phyloP scores from a whole-genome alignment of 1,140 invertebrate genomes.

The Diprion similis region DNA sequence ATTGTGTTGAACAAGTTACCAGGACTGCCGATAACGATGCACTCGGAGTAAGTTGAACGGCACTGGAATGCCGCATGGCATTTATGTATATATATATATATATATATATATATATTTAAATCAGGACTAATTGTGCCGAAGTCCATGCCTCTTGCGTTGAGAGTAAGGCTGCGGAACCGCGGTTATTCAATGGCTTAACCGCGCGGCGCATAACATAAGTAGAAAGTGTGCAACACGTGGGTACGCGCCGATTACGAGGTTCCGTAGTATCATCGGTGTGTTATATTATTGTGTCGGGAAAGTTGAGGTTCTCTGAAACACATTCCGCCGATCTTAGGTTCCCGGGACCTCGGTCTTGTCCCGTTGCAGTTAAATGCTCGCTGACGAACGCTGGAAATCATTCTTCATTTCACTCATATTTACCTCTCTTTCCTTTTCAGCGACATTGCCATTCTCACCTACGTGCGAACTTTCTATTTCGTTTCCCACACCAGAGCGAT shows the following conservation, averaged over 20 bases:
- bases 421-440: background rate
- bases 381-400: too few species aligned
- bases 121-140: background rate
- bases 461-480: conserved; percentile 33
- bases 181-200: background rate
- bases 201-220: background rate
- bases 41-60: background rate
- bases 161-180: background rate
- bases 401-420: too few species aligned
- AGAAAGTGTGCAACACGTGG: conserved; percentile 7
- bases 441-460: conserved; percentile 3
- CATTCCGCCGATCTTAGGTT: too few species aligned
- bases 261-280: background rate
- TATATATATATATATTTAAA: too few species aligned
- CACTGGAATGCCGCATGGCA: too few species aligned
- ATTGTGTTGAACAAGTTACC: background rate
- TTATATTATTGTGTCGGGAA: background rate
- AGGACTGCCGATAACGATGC: conserved; percentile 5
- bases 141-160: background rate
- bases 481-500: conserved; percentile 53
- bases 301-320: background rate
- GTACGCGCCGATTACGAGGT: background rate
- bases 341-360: too few species aligned
- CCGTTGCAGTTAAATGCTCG: too few species aligned
- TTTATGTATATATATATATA: too few species aligned